Base-by-base conservation (phyloP, 2,113 vertebrate species). In the Pelmatolapia mariae region DNA sequence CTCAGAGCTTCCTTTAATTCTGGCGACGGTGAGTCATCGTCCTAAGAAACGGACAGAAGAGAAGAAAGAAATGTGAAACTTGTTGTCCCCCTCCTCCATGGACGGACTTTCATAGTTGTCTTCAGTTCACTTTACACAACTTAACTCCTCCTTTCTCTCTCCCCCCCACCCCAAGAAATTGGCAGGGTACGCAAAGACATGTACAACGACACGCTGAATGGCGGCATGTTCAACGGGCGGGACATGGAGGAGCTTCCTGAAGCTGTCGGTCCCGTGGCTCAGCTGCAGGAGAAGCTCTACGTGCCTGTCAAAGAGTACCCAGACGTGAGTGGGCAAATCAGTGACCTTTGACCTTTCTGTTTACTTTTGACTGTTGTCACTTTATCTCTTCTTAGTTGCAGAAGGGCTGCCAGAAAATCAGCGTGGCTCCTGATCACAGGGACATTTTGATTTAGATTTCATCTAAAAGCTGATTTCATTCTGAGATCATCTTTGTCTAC, bases 171-270 rank as follows among this genome's bases (percentile, higher is more conserved):
- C 8, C 96, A 98, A 99, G 98, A 99, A 95, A 99, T 99, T 89
- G 98, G 98, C 95, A 96, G 99, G 96, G 99, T 99, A 95, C 98
- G 99, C 96, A 99, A 99, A 96, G 98, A 99, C 97, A 99, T 99
- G 99, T 99, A 99, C 97, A 99, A 99, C 86, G 99, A 99, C 97
- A 99, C 98, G 16, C 93, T 99, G 95, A 99, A 98, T 93, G 98
- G 98, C 91, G 99, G 98, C 93, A 95, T 95, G 93, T 98, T 98
- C 93, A 98, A 99, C 94, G 98, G 97, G 89, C 97, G 98, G 95
- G 97, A 97, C 93, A 97, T 98, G 88, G 95, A 96, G 86, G 98
- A 99, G 89, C 95, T 99, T 89, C 99, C 99, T 15, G 98, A 99
- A 86, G 98, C 97, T 61, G 96, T 98, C 95, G 99, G 99, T 88